Evolutionary conservation across 2,113 vertebrate species (phyloP), one percentile per base, ranked within the genome.

Genomic region (Saccopteryx leptura): DNA sequence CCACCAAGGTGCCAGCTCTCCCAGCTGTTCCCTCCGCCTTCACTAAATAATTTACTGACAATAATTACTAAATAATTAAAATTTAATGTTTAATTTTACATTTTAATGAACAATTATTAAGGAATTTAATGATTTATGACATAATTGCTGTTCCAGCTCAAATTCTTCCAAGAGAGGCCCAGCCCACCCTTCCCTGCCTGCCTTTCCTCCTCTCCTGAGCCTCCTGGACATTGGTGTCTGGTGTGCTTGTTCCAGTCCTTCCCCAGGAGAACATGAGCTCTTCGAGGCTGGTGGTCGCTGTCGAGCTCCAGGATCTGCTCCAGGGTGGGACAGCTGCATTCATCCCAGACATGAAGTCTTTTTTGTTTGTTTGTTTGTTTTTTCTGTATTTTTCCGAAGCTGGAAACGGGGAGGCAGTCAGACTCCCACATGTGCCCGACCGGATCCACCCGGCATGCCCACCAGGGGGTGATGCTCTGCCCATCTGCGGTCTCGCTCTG

Each of bases 271-370:
- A 15, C 68, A 17, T 4, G 63, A 28, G 48, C 24, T 7, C 33
- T 7, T 4, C 1, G 15, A 4, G 33, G 15, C 26, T 0, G 0
- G 33, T 1, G 2, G 56, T 7, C 56, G 9, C 7, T 17, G 8
- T 7, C 1, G 0, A 2, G 54, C 39, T 48, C 26, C 11, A 1
- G 24, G 23, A 61, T 3, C n/a, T 9, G n/a, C 60, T 26, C 58
- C 8, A 1, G 50, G 19, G 19, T 52, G 3, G 31, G 75, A 21
- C 50, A 21, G 17, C 18, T 2, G 2, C 4, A 11, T 33, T n/a
- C n/a, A n/a, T 39, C 39, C 39, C 39, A 39, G 39, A 39, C 39
- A 39, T 3, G 39, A 39, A 39, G 39, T 39, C 39, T 39, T 39
- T 39, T 39, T 39, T 39, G 39, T 39, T 39, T 39, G 39, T 39